Evolutionary conservation across 2,888 invertebrate species (phyloP), one percentile per base, ranked within the genome.

Genomic region (Drosophila dives): DNA sequence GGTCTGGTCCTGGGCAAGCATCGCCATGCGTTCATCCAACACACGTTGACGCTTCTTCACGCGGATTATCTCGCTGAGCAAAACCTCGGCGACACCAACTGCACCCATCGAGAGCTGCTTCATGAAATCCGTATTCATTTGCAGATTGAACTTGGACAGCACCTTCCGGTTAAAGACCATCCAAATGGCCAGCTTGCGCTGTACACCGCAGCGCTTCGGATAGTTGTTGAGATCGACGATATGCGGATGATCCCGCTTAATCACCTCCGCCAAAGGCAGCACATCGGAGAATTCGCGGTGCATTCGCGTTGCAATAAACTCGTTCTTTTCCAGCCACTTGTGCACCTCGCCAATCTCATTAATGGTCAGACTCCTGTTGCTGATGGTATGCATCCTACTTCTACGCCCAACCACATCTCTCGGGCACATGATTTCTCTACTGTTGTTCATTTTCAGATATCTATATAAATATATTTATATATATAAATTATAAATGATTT

Each of bases 171-270:
- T 97, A n/a, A 97, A 93, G 0, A 95, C 96, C 90, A 94, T 94
- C 97, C 97, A 97, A 91, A 97, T 97, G 82, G 95, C 94, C 45
- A 96, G 91, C 93, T 97, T 97, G 51, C 95, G 93, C 0, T 95
- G 94, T 42, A 95, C 93, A 55, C 96, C 95, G 92, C 95, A 96
- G 66, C 95, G 94, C 0, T 96, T 94, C 0, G 95, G 95, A 91
- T 97, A 97, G 93, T 97, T 97, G 92, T 97, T 96, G 89, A 97
- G 92, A 55, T 97, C 96, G 15, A 97, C 95, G 55, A 95, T 85
- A 81, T 95, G 96, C 0, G 97, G 97, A 90, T 95, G 96, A 88
- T 96, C 95, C 10, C 94, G 93, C 88, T 95, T 95, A 12, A 97
- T 91, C 51, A 97, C 94, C 93, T 96, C 96, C 0, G 96, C 97